These are phyloP conservation scores for Chionoecetes opilio DNA, from an alignment of 1,140 invertebrate genomes.

Conservation along the genomic window DNA sequence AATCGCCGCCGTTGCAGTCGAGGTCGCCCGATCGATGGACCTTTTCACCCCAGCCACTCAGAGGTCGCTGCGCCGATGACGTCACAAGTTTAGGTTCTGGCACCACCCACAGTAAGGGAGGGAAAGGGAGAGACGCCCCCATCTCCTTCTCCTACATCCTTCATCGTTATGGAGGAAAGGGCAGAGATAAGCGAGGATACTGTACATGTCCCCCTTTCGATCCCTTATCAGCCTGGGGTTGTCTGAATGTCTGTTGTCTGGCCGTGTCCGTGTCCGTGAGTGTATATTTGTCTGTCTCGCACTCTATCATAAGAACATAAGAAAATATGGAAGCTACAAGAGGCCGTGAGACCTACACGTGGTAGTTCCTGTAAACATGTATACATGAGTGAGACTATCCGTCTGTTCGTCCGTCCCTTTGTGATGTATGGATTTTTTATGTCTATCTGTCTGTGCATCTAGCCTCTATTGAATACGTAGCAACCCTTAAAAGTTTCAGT, in stretches of 20 bases:
- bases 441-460: no score
- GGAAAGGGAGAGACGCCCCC: neutral
- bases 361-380: neutral
- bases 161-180: neutral
- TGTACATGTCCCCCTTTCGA: neutral
- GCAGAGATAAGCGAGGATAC: neutral
- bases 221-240: neutral
- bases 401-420: no score
- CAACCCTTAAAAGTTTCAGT: no score
- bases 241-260: neutral
- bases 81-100: conserved; percentile 63
- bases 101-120: conserved; percentile 55
- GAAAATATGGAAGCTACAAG: no score
- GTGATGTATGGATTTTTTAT: no score
- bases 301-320: no score
- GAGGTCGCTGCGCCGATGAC: conserved; percentile 75
- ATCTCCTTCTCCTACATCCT: neutral
- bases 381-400: neutral
- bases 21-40: conserved; percentile 78
- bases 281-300: neutral
- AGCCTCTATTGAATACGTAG: no score
- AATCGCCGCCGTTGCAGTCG: conserved; percentile 62
- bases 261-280: neutral
- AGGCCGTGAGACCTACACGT: no score
- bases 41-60: conserved; percentile 80